Conservation (phyloP, 1,140 invertebrate species). For the Cotesia glomerata region DNA sequence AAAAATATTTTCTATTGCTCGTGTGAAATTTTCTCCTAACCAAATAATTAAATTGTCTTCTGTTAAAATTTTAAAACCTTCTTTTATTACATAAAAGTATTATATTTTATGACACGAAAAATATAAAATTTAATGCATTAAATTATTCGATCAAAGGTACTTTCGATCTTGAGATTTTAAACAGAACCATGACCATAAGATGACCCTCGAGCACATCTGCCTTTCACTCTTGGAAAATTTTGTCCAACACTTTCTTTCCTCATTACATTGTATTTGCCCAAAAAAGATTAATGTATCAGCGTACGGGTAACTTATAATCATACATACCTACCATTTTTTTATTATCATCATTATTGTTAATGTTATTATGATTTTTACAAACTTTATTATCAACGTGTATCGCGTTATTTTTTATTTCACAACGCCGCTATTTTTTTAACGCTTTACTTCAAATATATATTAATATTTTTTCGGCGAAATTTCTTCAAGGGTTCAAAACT, state of each 20-base stretch:
- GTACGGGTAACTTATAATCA: background rate
- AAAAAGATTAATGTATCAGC: background rate
- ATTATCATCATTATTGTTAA: background rate
- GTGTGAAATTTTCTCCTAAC: too few species aligned
- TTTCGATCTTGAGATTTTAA: too few species aligned
- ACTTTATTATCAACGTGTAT: background rate
- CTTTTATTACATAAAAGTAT: too few species aligned
- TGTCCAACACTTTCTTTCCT: slow-evolving; percentile 10
- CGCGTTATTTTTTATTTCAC: background rate
- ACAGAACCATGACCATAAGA: too few species aligned
- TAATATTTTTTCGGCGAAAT: too few species aligned
- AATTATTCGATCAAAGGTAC: background rate
- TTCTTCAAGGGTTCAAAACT: too few species aligned
- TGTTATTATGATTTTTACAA: background rate
- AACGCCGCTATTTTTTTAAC: too few species aligned
- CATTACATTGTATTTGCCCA: background rate
- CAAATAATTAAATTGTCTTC: too few species aligned
- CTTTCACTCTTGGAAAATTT: slow-evolving; percentile 31
- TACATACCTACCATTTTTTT: background rate
- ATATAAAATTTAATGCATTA: slow-evolving; percentile 26
- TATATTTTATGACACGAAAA: background rate
- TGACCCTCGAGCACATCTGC: background rate
- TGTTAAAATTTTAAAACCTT: too few species aligned
- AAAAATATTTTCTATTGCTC: background rate
- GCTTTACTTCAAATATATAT: too few species aligned